Base-by-base conservation (phyloP, 1,140 invertebrate species). In the Drosophila watanabei region DNA sequence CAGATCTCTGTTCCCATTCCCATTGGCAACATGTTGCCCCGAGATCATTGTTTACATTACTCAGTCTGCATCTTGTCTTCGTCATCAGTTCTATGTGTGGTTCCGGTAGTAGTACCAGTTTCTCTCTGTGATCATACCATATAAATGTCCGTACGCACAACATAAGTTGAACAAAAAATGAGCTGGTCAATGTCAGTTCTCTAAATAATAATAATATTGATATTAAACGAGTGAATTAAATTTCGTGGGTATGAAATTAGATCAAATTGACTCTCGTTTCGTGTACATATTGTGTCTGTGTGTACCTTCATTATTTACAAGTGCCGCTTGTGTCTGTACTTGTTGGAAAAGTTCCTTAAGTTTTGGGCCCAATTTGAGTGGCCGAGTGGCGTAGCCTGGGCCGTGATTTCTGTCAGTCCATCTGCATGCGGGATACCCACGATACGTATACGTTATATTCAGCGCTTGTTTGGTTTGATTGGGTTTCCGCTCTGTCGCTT, bases 381-480 rank as follows among this genome's bases (percentile, higher is more conserved):
- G 28, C 9, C 54, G 20, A 56, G 35, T n/a, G 52, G 52, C 46
- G 9, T 41, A 59, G 63, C 52, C 56, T 70, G 61, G 41, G 58
- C 57, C 46, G 56, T 85, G 62, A 65, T 78, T 78, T 35, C 49
- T 24, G 35, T 75, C 43, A 75, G 39, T 43, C 57, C 37, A 60
- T 72, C 64, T 82, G 72, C 60, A 83, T 78, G 59, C 73, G 79
- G 72, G 48, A 43, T 46, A 52, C 52, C 71, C 24, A 79, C 63
- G 37, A 56, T 52, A 46, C 83, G 82, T 86, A 81, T 86, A 71
- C 78, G 82, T 78, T 75, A 86, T 86, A 63, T 78, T 82, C 56
- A 60, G 20, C 61, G 61, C 41, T 62, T 76, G 65, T 84, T 58
- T 76, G 71, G 60, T 76, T 71, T 81, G 65, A 68, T 78, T 86